A percentile compares a stretch with the other conserved stretches of the same genome.
These are phyloP conservation scores for Monochamus saltuarius DNA, from an alignment of 1,140 invertebrate species.

Conservation along the genomic window DNA sequence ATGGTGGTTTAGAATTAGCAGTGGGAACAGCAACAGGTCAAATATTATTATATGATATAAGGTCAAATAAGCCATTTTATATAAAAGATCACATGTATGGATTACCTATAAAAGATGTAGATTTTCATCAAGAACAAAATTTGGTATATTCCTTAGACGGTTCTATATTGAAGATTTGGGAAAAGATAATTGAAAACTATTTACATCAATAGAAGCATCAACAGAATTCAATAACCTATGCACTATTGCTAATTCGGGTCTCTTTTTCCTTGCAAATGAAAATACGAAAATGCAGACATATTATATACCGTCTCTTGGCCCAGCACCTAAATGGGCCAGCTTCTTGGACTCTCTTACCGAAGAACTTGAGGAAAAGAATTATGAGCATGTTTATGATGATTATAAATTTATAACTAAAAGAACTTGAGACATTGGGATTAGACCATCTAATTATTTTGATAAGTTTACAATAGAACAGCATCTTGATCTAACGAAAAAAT, in stretches of 20 bases:
- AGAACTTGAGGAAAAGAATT: constrained; percentile 85
- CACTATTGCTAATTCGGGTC: constrained; percentile 82
- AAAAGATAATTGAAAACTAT: constrained; percentile 84
- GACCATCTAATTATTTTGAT: constrained; percentile 79
- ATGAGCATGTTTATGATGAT: constrained; percentile 91
- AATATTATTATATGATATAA: constrained; percentile 91
- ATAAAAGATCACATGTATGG: constrained; percentile 96
- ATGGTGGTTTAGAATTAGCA: constrained; percentile 81
- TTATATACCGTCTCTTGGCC: constrained; percentile 92
- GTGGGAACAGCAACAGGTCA: constrained; percentile 94
- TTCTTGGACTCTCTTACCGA: constrained; percentile 97
- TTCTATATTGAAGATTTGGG: constrained; percentile 93
- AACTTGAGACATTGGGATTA: constrained; percentile 88
- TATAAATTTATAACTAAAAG: constrained; percentile 97
- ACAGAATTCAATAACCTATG: constrained; percentile 88
- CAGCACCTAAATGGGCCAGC: constrained; percentile 95
- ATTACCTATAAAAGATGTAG: constrained; percentile 86
- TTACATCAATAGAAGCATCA: constrained; percentile 88
- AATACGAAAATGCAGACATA: constrained; percentile 91
- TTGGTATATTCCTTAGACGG: constrained; percentile 90
- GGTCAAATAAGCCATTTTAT: constrained; percentile 83
- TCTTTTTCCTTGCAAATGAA: constrained; percentile 95
- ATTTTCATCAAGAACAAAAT: constrained; percentile 80
- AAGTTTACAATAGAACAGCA: no score
- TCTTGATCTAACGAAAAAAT: no score